Evolutionary conservation across 2,888 invertebrate species (phyloP), one percentile per base, ranked within the genome.

Genomic region (Anorthoa munda): DNA sequence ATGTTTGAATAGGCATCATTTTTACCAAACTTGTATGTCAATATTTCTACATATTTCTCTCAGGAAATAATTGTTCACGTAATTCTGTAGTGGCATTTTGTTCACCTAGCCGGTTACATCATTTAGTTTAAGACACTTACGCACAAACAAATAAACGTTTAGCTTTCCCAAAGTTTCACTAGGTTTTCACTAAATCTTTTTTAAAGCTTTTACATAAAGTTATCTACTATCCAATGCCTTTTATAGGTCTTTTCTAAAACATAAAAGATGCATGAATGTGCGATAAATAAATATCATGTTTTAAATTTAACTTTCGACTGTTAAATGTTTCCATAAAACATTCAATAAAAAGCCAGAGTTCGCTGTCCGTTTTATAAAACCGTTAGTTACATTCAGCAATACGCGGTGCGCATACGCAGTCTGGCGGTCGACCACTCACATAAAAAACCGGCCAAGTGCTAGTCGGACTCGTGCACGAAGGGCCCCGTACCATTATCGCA

Each of bases 371-470:
- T 66, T 18, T 56, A 51, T 55, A 60, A 77, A 83, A 71, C 82
- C 68, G 82, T 83, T 83, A 77, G 50, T 65, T 65, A 69, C 48
- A 63, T 56, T 60, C 21, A 69, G 26, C 12, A 66, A 61, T 68
- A 77, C 50, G 60, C 71, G 45, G 18, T 61, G 39, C 51, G 74
- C 66, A 75, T 82, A 50, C 61, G 61, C 7, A 39, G 15, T 13
- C 26, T 45, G 26, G 39, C 15, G 58, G 50, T n/a, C 67, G 26
- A n/a, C 46, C 11, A 31, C 18, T n/a, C n/a, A 26, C 5, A 53
- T 58, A 17, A 61, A n/a, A n/a, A n/a, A n/a, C n/a, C n/a, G n/a
- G n/a, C n/a, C n/a, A n/a, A n/a, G n/a, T n/a, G n/a, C n/a, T n/a
- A n/a, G n/a, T n/a, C n/a, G n/a, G n/a, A n/a, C n/a, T n/a, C n/a